Evolutionary conservation across 2,888 invertebrate species (phyloP).

Genomic region (Aphrophora alni): DNA sequence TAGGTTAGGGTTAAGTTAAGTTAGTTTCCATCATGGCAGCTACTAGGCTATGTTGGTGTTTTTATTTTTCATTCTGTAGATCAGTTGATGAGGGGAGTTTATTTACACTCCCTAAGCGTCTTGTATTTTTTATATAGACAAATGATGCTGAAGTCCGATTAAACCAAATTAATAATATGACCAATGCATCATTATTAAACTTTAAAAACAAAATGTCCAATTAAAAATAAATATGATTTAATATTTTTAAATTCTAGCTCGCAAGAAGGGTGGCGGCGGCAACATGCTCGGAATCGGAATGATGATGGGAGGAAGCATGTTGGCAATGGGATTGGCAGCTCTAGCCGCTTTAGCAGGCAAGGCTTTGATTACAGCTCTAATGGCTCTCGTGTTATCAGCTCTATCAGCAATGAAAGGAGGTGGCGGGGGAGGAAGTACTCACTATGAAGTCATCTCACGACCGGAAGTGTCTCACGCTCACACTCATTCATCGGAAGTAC

Average conservation of each 20-base stretch:
- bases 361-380: slow-evolving; percentile 49
- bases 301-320: slow-evolving; percentile 50
- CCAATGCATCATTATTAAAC: too few relatives aligned
- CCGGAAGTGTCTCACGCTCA: slow-evolving; percentile 67
- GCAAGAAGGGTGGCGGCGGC: slow-evolving; percentile 23
- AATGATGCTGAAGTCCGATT: too few relatives aligned
- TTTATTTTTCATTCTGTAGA: too few relatives aligned
- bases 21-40: too few relatives aligned
- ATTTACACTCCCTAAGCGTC: too few relatives aligned
- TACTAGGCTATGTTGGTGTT: too few relatives aligned
- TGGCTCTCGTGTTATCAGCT: slow-evolving; percentile 49
- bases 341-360: slow-evolving; percentile 52
- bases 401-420: slow-evolving; percentile 47
- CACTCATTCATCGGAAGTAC: slow-evolving; percentile 44
- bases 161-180: too few relatives aligned
- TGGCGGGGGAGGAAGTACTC: slow-evolving; percentile 61
- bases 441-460: slow-evolving; percentile 84
- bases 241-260: slow-evolving; percentile 14
- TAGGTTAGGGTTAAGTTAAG: too few relatives aligned
- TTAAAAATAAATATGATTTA: too few relatives aligned
- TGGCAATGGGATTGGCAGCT: slow-evolving; percentile 50
- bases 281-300: slow-evolving; percentile 38
- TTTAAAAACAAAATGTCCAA: too few relatives aligned
- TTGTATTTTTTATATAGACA: too few relatives aligned
- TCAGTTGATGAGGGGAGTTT: too few relatives aligned